Evolutionary conservation across 2,113 vertebrate genomes (phyloP), one percentile per base, ranked within the genome.

Genomic region (Bombycilla garrulus): DNA sequence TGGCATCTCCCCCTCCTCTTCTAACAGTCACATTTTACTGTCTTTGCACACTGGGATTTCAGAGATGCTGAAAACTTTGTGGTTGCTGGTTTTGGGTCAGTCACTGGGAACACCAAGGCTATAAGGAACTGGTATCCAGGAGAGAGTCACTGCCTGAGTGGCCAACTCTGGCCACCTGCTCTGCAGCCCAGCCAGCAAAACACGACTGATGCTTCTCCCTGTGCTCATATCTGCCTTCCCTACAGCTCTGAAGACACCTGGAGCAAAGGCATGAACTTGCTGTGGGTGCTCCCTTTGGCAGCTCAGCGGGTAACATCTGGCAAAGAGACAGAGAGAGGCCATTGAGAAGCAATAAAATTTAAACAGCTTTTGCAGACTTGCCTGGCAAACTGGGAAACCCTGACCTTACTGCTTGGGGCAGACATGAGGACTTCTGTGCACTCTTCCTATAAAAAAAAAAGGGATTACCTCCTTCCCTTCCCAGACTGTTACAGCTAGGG

Each of bases 241-340:
- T 47, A 28, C 0, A 0, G 16, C 54, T 72, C 70, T 4, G 0
- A 35, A 18, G 25, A 45, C 0, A 1, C 42, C 26, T 0, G 1
- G 35, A 79, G 70, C 26, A 53, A 72, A 47, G 0, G 17, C 26
- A 24, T 0, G 0, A 81, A 48, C 62, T 76, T 24, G 50, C n/a
- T 2, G 0, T 29, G 50, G 40, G 50, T 81, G 48, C 58, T 70
- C 50, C 50, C 58, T 69, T 81, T 47, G 76, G 86, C 91, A 92
- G 76, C 40, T 79, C 62, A 38, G 58, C 66, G 65, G 47, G 44
- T 16, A 65, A 65, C 54, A 29, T 36, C 83, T 58, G 64, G 33
- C 80, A 89, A 25, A n/a, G 36, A 72, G 44, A 80, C 57, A 85
- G 44, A 80, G 44, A 80, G 66, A 65, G 25, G 36, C 44, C 57